Percentiles rank a stretch among this genome's conserved stretches.
Evolutionary conservation across 2,888 invertebrate species (phyloP).

Genomic region (Acanthosepion lycidas): DNA sequence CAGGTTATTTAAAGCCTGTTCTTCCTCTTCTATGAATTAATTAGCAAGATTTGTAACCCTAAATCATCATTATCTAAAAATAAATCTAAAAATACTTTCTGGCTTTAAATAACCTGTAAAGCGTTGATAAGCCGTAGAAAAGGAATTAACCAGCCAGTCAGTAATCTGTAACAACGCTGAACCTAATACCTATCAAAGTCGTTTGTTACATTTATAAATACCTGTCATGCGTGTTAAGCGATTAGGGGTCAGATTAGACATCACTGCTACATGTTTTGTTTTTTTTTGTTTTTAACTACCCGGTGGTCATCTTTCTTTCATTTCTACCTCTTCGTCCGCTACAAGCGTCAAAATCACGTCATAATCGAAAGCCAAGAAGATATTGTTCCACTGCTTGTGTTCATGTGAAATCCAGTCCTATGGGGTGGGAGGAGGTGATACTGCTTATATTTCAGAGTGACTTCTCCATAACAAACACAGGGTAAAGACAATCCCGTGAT

Average conservation of each 20-base stretch:
- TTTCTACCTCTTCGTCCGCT: neutral
- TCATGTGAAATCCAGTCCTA: neutral
- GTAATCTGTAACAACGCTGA: neutral
- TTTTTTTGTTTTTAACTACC: neutral
- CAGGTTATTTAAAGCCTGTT: too few species aligned
- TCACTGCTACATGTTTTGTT: neutral
- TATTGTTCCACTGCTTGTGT: neutral
- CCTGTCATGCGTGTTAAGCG: neutral
- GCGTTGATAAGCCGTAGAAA: too few species aligned
- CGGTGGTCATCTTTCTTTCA: neutral
- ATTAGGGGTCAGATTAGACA: neutral
- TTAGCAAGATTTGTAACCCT: too few species aligned
- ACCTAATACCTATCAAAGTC: neutral
- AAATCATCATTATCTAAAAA: too few species aligned
- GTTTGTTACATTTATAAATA: neutral
- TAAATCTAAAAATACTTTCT: too few species aligned
- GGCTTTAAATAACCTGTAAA: too few species aligned
- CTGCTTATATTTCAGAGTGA: neutral
- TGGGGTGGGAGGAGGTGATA: too few species aligned
- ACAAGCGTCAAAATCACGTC: neutral
- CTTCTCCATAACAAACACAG: neutral
- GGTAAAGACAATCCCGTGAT: neutral
- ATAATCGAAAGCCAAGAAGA: slow-evolving; percentile 6
- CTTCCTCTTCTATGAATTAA: too few species aligned
- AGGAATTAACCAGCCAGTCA: too few species aligned